phyloP scores from a whole-genome alignment of 1,140 invertebrate genomes.

The Rhyacophila brunnea region DNA sequence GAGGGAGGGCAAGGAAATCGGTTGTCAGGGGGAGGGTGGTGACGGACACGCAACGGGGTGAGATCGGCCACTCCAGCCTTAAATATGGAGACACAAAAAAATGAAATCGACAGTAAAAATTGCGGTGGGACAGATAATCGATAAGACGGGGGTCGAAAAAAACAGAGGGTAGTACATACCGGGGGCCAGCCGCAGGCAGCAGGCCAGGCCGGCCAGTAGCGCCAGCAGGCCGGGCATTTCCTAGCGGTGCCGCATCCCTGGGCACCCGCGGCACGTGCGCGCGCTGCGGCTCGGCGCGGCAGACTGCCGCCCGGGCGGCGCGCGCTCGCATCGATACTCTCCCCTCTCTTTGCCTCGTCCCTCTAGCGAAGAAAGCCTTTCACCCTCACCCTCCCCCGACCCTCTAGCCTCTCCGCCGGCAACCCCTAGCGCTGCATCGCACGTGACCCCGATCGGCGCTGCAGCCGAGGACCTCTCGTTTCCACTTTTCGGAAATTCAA shows the following conservation, averaged over 20 bases:
- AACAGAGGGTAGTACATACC: slow-evolving; percentile 43
- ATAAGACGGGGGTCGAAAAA: background rate
- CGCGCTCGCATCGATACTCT: slow-evolving; percentile 36
- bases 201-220: slow-evolving; percentile 52
- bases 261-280: slow-evolving; percentile 49
- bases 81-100: no score
- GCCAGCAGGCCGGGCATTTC: slow-evolving; percentile 52
- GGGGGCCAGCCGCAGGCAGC: slow-evolving; percentile 52
- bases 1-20: background rate
- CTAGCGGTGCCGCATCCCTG: slow-evolving; percentile 52
- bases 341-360: slow-evolving; percentile 21
- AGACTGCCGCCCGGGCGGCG: slow-evolving; percentile 46
- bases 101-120: no score
- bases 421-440: slow-evolving; percentile 14
- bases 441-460: slow-evolving; percentile 20
- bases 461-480: slow-evolving; percentile 7
- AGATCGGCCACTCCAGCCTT: slow-evolving; percentile 19
- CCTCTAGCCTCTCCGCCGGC: slow-evolving; percentile 2
- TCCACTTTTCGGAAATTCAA: slow-evolving; percentile 9
- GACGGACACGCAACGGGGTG: slow-evolving; percentile 11
- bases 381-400: background rate
- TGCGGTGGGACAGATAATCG: background rate
- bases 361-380: slow-evolving; percentile 26
- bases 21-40: slow-evolving; percentile 6
- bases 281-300: slow-evolving; percentile 41